Base-by-base conservation (phyloP, 2,888 invertebrate species). In the Euplexia lucipara region DNA sequence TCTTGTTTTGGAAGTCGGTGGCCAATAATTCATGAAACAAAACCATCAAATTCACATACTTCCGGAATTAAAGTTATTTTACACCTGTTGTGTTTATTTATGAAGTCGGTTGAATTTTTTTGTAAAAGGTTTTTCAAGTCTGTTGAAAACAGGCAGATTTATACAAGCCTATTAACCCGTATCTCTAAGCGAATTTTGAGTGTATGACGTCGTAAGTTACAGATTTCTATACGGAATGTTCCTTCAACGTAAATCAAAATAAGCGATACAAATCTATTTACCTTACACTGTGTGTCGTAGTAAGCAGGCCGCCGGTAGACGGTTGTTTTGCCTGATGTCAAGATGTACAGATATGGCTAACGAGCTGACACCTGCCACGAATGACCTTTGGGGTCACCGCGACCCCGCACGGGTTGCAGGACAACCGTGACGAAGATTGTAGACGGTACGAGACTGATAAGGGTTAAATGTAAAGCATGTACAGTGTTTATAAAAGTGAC, bases 311-410 rank as follows among this genome's bases (percentile, higher is more conserved):
- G 34, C 8, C 42, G 32, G 35, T 35, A 57, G 59, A 65, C 71
- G 39, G 8, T 18, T 66, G 63, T 78, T 45, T 37, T 54, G 57
- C 30, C 18, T 12, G 47, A 42, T 61, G 57, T 64, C 78, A 57
- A 81, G 79, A 81, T 81, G 3, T 53, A 12, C 26, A 22, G 82
- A 79, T 79, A 80, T 12, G 14, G 51, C 64, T 75, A 81, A 81
- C 76, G 72, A 82, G 62, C 44, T 44, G 73, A 58, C 60, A 64
- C 39, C 67, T 61, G 80, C 57, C 59, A 68, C 22, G 9, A 10
- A 16, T 62, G 63, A 79, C 80, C 78, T 76, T 76, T 70, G 72
- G 30, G 78, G 75, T 63, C 75, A 12, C 14, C 22, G 56, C 26
- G 77, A 81, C 78, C 78, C 65, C 59, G 20, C 70, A 75, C 66